Base-by-base conservation (phyloP, 2,113 vertebrate species). In the Collichthys lucidus region DNA sequence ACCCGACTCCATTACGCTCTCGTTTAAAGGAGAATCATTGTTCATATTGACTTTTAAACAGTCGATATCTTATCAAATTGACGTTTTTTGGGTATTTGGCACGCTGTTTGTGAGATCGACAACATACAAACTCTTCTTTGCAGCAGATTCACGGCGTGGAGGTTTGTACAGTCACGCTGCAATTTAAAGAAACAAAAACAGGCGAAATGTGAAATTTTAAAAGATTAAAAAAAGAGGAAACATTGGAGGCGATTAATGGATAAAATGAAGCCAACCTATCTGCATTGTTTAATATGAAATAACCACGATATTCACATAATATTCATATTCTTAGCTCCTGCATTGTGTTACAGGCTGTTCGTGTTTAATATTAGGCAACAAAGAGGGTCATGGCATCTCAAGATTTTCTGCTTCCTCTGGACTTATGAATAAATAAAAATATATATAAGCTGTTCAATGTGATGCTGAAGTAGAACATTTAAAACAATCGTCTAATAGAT, bases 1-100 rank as follows among this genome's bases (percentile, higher is more conserved):
- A 75, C 3, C 6, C 35, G 67, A 40, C 9, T 35, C 82, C 73
- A 76, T 84, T 79, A 71, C 44, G 3, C 5, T 47, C 9, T 61
- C 11, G 44, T 86, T 79, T 81, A 47, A 61, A 11, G 16, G 64
- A 20, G 35, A 68, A 6, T 26, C 50, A 1, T 82, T 12, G 26
- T 50, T 80, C 44, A 78, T 40, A 24, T 26, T 35, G 60, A 84
- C 60, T 57, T 82, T 77, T 62, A 74, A 78, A 73, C n/a, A 74
- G 15, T 24, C 76, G 35, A 24, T 44, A 31, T 64, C 20, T 57
- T 26, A 55, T 47, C 16, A 64, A 68, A 47, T 4, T 19, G 15
- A 31, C 7, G 16, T 84, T 3, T n/a, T 44, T 7, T 50, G 6
- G 52, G 14, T 84, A 47, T 35, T 84, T n/a, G 31, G 12, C 35